Conservation (phyloP, 2,888 invertebrate species). For the Perdita meconis region DNA sequence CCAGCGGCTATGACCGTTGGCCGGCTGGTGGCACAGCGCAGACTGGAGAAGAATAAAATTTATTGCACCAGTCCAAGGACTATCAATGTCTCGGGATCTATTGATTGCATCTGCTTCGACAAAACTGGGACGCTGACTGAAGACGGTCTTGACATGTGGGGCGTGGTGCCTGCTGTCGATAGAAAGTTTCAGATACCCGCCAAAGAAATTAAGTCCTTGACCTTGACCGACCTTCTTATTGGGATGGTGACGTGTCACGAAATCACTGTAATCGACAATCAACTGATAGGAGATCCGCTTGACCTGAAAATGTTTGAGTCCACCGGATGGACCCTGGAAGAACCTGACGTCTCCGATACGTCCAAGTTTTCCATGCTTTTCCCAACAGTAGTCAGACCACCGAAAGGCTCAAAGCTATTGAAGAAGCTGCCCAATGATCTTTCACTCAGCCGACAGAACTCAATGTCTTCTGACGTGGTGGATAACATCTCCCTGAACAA, state of each 20-base stretch:
- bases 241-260: slow-evolving; percentile 98
- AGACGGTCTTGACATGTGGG: slow-evolving; percentile 98
- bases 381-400: slow-evolving; percentile 93
- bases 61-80: slow-evolving; percentile 97
- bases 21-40: slow-evolving; percentile 93
- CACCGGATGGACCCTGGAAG: slow-evolving; percentile 95
- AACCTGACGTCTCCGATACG: slow-evolving; percentile 93
- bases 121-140: slow-evolving; percentile 99
- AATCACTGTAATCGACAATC: slow-evolving; percentile 94
- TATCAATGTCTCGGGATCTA: slow-evolving; percentile 96
- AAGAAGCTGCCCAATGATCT: slow-evolving; percentile 65
- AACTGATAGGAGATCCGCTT: slow-evolving; percentile 96
- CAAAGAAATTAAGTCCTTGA: slow-evolving; percentile 85
- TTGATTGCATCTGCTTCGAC: slow-evolving; percentile 96
- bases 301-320: slow-evolving; percentile 99
- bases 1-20: slow-evolving; percentile 99
- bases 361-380: slow-evolving; percentile 94
- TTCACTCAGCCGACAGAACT: slow-evolving; percentile 74
- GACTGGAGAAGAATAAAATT: slow-evolving; percentile 91
- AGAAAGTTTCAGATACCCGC: slow-evolving; percentile 84
- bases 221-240: slow-evolving; percentile 87
- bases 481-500: slow-evolving; percentile 78
- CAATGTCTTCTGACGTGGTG: slow-evolving; percentile 74
- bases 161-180: slow-evolving; percentile 90
- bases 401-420: slow-evolving; percentile 72